A percentile compares a stretch with the other conserved stretches of the same genome.
phyloP scores from a whole-genome alignment of 2,888 invertebrate genomes.

The Cerastoderma edule region DNA sequence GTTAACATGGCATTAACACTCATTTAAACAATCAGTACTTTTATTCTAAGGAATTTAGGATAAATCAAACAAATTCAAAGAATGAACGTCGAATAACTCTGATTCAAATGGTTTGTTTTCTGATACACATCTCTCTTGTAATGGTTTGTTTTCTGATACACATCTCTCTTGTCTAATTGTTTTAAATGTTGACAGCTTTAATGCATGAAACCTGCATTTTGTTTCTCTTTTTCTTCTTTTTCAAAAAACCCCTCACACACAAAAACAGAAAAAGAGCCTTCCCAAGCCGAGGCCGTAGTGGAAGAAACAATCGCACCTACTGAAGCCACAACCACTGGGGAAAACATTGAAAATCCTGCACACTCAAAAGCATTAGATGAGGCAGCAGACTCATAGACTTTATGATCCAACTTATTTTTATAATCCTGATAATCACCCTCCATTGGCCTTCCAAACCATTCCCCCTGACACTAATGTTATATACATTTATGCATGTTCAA shows the following conservation, averaged over 20 bases:
- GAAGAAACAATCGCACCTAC: constrained; percentile 68
- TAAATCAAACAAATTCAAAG: too few relatives aligned
- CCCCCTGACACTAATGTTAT: too few relatives aligned
- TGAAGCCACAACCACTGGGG: constrained; percentile 68
- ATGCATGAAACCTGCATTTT: neutral
- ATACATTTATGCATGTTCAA: too few relatives aligned
- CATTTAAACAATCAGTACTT: too few relatives aligned
- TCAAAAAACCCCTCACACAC: constrained; percentile 28
- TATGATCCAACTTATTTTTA: too few relatives aligned
- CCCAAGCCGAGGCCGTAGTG: constrained; percentile 66
- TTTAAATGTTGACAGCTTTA: constrained; percentile 30
- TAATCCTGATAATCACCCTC: too few relatives aligned
- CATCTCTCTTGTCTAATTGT: constrained; percentile 34
- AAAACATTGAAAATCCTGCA: constrained; percentile 71
- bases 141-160: neutral
- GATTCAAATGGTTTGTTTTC: too few relatives aligned
- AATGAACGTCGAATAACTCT: too few relatives aligned
- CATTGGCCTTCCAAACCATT: too few relatives aligned
- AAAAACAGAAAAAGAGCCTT: constrained; percentile 39
- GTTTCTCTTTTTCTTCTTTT: constrained; percentile 32
- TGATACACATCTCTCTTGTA: neutral
- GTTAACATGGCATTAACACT: too few relatives aligned
- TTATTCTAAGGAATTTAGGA: too few relatives aligned
- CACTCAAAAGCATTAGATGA: constrained; percentile 69
- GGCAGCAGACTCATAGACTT: constrained; percentile 36